Conservation (phyloP, 2,888 invertebrate species). For the Artemia sinica region DNA sequence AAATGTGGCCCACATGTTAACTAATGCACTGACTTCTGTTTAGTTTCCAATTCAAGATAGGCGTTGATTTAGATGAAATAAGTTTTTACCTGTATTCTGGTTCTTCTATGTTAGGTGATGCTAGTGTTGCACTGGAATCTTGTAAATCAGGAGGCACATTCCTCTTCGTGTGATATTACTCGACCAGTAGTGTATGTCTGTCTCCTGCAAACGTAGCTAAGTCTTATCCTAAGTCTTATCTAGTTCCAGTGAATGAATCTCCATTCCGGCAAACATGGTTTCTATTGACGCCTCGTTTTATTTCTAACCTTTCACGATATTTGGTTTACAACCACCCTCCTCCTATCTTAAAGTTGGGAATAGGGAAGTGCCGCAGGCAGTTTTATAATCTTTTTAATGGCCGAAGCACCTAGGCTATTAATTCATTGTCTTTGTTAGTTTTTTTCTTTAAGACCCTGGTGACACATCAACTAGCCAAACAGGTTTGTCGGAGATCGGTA, state of each 20-base stretch:
- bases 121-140: constrained; percentile 34
- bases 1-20: too few relatives aligned
- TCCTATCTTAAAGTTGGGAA: neutral
- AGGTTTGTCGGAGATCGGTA: too few relatives aligned
- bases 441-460: neutral
- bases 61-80: too few relatives aligned
- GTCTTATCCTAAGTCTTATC: neutral
- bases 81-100: constrained; percentile 42
- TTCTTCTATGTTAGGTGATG: constrained; percentile 29
- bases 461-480: neutral
- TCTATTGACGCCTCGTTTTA: neutral
- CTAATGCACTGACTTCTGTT: too few relatives aligned
- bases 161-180: constrained; percentile 18
- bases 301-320: neutral
- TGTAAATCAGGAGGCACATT: constrained; percentile 35
- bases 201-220: neutral
- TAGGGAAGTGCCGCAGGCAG: neutral
- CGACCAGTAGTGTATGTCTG: neutral
- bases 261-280: neutral
- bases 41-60: too few relatives aligned
- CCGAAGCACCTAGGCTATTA: neutral
- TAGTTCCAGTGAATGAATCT: neutral
- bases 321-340: neutral
- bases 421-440: constrained; percentile 8
- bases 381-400: neutral